Conservation (phyloP, 2,797 vertebrate genomes). For the Rhynchonycteris naso region DNA sequence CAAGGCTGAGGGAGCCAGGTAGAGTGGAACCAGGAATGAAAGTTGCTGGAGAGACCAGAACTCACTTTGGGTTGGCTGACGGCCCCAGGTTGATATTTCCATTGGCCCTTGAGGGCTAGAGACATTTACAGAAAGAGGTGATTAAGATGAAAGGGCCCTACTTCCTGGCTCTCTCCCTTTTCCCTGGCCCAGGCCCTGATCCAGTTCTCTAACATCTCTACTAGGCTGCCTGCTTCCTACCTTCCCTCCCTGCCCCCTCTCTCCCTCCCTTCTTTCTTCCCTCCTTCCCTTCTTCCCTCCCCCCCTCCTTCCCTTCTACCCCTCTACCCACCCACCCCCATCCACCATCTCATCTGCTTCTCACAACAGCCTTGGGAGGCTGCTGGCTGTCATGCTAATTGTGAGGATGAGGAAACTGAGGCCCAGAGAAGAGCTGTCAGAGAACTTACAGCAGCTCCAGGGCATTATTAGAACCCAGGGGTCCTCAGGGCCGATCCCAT, state of each 20-base stretch:
- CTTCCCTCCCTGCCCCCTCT: background rate
- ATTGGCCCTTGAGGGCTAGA: conserved; percentile 84
- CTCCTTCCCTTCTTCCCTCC: background rate
- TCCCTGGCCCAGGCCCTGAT: background rate
- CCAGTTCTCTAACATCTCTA: background rate
- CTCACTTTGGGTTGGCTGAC: conserved; percentile 98
- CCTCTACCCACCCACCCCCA: too few species aligned
- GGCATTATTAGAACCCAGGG: background rate
- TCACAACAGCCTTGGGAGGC: background rate
- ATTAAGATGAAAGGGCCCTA: background rate
- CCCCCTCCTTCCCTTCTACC: background rate
- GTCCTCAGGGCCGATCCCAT: background rate
- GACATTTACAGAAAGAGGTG: conserved; percentile 62
- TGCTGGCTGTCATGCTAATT: background rate
- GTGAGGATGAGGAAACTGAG: background rate
- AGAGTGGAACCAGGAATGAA: background rate
- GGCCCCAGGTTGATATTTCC: conserved; percentile 96
- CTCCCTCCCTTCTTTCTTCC: background rate
- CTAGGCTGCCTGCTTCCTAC: background rate
- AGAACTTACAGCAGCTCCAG: background rate
- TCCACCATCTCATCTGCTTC: background rate
- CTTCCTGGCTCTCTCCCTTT: background rate
- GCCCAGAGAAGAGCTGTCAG: background rate
- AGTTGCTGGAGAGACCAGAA: conserved; percentile 63
- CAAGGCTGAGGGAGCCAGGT: background rate